Evolutionary conservation across 2,113 vertebrate species (phyloP), one percentile per base, ranked within the genome.

Genomic region (Gallinago paraguaiae): DNA sequence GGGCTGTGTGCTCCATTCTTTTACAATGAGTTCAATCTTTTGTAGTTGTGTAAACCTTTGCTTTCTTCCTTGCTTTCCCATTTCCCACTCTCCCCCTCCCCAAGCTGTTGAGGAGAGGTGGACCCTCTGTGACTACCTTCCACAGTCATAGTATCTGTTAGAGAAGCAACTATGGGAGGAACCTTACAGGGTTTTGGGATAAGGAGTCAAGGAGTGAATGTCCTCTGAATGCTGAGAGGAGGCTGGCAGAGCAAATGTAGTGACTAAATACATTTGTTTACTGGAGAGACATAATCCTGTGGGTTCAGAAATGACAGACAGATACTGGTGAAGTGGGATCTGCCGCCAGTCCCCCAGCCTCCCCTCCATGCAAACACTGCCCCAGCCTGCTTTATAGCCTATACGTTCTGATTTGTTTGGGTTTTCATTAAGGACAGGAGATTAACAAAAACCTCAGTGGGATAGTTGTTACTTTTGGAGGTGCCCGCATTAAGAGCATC

Each of bases 11-110:
- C 23, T 69, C 43, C 41, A 30, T 25, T 70, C 10, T 43, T 37
- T 60, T 30, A 45, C 1, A 0, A 61, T 60, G 30, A 88, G 10
- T 30, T 20, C 14, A 46, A 12, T 3, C 1, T 0, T n/a, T 45
- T 27, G 13, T 46, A 24, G 30, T 13, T 57, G 28, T 0, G 1
- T 30, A 57, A 37, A 64, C 9, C 27, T 57, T 63, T 63, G 16
- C 5, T 77, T 61, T 54, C 22, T 50, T 63, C 31, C 22, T 63
- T 51, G 35, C 5, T 50, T 86, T 82, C 39, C 13, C 31, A 39
- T 59, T 59, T 53, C 13, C 10, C 3, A 14, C 19, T 70, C 28
- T 51, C 5, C 5, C 3, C 5, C 1, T 70, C 63, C 8, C 16
- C 28, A 64, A 6, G 25, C n/a, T 25, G 11, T 7, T 41, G 37